A percentile compares a stretch with the other conserved stretches of the same genome.
phyloP scores from a whole-genome alignment of 2,888 invertebrate species.

The Tachystola acroxantha region DNA sequence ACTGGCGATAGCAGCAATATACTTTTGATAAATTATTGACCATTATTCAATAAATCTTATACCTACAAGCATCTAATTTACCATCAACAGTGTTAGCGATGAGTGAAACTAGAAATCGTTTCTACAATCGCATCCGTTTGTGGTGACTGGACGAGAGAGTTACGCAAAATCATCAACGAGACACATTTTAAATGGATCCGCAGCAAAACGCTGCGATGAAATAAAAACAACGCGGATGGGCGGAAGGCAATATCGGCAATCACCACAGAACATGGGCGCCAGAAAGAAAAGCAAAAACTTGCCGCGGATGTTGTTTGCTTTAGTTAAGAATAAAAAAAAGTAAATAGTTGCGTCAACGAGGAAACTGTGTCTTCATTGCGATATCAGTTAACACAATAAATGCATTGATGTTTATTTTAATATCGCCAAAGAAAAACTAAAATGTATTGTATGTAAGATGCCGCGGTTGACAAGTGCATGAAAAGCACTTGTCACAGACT shows the following conservation, averaged over 20 bases:
- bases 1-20: too few relatives aligned
- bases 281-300: conserved; percentile 38
- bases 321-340: conserved; percentile 28
- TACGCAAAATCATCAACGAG: conserved; percentile 2
- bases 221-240: conserved; percentile 19
- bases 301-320: conserved; percentile 38
- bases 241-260: conserved; percentile 34
- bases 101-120: conserved; percentile 4
- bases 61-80: background rate
- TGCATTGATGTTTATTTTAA: too few relatives aligned
- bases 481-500: too few relatives aligned
- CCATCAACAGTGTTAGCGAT: background rate
- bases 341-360: conserved; percentile 34
- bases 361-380: conserved; percentile 21
- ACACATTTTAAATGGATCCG: conserved; percentile 1
- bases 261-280: conserved; percentile 30
- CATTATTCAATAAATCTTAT: background rate
- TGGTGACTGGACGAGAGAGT: background rate
- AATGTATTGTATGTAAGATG: too few relatives aligned
- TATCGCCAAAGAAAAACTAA: too few relatives aligned
- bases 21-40: conserved; percentile 9
- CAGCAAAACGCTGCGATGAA: conserved; percentile 6
- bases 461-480: too few relatives aligned
- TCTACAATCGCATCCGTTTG: conserved; percentile 2
- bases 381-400: conserved; percentile 3